A percentile compares a stretch with the other conserved stretches of the same genome.
Conservation (phyloP, 2,888 invertebrate genomes). For the Sarcophaga caerulescens region DNA sequence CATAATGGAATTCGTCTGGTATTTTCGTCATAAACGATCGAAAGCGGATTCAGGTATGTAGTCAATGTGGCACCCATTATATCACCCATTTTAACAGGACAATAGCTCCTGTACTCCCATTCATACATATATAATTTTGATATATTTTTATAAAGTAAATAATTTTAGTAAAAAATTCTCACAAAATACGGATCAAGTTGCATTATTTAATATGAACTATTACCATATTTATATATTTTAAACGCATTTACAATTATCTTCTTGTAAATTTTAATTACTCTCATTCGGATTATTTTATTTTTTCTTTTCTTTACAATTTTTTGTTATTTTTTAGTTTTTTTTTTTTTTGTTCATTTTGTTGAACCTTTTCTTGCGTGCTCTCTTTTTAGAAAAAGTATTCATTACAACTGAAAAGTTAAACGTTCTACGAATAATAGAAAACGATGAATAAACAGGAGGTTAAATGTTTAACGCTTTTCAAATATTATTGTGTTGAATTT, state of each 20-base stretch:
- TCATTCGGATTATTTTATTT: slow-evolving; percentile 25
- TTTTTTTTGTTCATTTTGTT: neutral
- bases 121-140: too few relatives aligned
- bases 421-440: slow-evolving; percentile 18
- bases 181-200: too few relatives aligned
- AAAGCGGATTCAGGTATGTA: too few relatives aligned
- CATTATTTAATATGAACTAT: too few relatives aligned
- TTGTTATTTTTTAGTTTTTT: too few relatives aligned
- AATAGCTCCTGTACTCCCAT: too few relatives aligned
- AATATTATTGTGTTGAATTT: neutral
- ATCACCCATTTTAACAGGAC: too few relatives aligned
- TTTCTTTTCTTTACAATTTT: neutral
- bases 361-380: neutral
- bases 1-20: too few relatives aligned
- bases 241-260: neutral
- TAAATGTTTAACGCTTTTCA: slow-evolving; percentile 9
- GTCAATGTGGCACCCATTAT: too few relatives aligned
- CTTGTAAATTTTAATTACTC: slow-evolving; percentile 50
- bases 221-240: neutral
- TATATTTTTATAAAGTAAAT: too few relatives aligned
- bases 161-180: too few relatives aligned
- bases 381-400: slow-evolving; percentile 33
- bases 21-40: too few relatives aligned
- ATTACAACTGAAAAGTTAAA: slow-evolving; percentile 44
- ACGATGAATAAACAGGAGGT: slow-evolving; percentile 32